Conservation (phyloP, 1,140 invertebrate genomes). For the Mercenaria mercenaria region DNA sequence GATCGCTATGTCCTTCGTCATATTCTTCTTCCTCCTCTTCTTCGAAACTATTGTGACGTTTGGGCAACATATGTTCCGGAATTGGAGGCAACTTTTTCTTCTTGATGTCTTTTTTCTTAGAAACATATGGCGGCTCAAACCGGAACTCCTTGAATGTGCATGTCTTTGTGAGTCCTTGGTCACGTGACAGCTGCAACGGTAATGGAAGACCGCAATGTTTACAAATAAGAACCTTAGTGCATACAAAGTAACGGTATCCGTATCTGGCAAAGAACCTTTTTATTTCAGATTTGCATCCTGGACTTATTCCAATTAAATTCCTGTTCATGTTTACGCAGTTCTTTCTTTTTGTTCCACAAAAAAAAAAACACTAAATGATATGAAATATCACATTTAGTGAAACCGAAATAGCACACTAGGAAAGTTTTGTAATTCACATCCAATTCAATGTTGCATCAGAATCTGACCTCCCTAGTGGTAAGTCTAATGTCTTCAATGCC, state of each 20-base stretch:
- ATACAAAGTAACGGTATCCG: constrained; percentile 18
- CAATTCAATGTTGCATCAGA: not conserved
- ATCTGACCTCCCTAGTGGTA: no score
- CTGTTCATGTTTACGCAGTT: not conserved
- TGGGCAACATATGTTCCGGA: constrained; percentile 55
- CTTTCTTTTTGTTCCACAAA: no score
- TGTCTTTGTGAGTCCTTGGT: constrained; percentile 45
- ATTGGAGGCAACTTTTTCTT: constrained; percentile 55
- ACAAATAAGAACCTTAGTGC: not conserved
- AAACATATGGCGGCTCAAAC: constrained; percentile 61
- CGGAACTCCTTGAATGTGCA: constrained; percentile 61
- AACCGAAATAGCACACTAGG: no score
- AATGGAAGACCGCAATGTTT: constrained; percentile 41
- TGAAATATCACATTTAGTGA: no score
- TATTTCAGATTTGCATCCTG: not conserved
- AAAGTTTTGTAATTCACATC: not conserved
- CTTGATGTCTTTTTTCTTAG: constrained; percentile 28
- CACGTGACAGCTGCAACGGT: constrained; percentile 59
- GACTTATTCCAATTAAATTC: not conserved
- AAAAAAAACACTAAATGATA: no score
- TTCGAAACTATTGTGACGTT: constrained; percentile 41
- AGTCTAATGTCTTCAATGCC: no score
- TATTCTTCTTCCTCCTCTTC: constrained; percentile 31
- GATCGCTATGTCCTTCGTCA: not conserved
- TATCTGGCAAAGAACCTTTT: constrained; percentile 12